Conservation (phyloP, 2,113 vertebrate species). For the Oceanodroma tethys region DNA sequence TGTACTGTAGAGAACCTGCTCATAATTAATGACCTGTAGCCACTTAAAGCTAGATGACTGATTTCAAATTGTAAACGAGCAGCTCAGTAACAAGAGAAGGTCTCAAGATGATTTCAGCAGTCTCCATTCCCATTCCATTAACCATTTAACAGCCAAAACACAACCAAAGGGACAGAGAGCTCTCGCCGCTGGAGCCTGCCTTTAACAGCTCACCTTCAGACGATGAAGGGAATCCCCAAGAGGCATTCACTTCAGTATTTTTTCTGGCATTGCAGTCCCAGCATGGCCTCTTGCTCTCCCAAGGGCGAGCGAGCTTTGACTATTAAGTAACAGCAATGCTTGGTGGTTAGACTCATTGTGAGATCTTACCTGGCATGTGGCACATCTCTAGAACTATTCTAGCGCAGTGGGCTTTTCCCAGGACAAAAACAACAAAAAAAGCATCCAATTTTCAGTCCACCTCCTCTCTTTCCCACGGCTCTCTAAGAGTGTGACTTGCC, state of each 20-base stretch:
- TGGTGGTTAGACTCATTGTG: not conserved
- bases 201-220: not conserved
- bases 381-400: not conserved
- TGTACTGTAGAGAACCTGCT: not conserved
- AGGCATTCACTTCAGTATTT: not conserved
- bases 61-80: constrained; percentile 13
- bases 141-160: not conserved
- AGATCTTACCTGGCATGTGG: not conserved
- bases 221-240: not conserved
- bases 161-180: not conserved
- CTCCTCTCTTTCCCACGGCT: not conserved
- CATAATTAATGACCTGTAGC: not conserved
- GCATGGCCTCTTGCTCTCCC: not conserved
- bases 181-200: not conserved
- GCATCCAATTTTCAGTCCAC: not conserved
- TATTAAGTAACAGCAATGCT: not conserved
- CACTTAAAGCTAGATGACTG: not conserved
- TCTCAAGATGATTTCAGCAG: not conserved
- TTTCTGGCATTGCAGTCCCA: not conserved
- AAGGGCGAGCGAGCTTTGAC: not conserved
- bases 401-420: not conserved
- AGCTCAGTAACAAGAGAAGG: not conserved
- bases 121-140: not conserved
- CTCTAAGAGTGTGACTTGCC: not conserved
- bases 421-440: not conserved